A percentile compares a stretch with the other conserved stretches of the same genome.
phyloP scores from a whole-genome alignment of 2,113 vertebrate genomes.

The Phasianus colchicus region DNA sequence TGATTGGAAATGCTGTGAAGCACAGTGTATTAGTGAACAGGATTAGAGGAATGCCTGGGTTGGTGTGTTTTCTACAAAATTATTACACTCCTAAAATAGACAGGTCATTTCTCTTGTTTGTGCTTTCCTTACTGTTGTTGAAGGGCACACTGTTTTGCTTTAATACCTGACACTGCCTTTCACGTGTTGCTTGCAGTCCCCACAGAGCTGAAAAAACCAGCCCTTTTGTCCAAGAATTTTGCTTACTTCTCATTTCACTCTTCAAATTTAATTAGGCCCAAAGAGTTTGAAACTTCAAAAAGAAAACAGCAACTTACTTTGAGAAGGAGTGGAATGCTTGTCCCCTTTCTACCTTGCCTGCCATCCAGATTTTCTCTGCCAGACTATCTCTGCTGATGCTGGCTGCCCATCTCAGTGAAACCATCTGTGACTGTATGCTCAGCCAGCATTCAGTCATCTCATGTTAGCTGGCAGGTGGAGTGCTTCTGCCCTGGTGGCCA shows the following conservation, averaged over 20 bases:
- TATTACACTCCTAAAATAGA: background rate
- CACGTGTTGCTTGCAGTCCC: background rate
- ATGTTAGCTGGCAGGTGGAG: background rate
- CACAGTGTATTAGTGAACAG: background rate
- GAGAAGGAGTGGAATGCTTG: background rate
- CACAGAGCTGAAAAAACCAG: background rate
- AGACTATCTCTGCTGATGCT: background rate
- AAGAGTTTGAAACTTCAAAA: background rate
- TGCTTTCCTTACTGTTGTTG: background rate
- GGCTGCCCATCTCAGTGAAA: background rate
- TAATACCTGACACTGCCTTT: constrained; percentile 17
- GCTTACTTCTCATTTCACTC: constrained; percentile 15
- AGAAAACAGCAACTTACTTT: constrained; percentile 18
- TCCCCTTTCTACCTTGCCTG: background rate
- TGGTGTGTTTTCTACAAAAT: background rate
- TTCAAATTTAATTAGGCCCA: constrained; percentile 36
- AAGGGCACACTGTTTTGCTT: background rate
- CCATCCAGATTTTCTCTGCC: background rate
- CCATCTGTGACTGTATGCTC: background rate
- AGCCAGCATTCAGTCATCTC: background rate
- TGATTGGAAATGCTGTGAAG: background rate
- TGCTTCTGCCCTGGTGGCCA: background rate
- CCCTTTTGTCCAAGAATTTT: constrained; percentile 8
- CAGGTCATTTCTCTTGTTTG: background rate
- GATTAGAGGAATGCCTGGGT: background rate